phyloP scores from a whole-genome alignment of 2,888 invertebrate species.

The Tineola bisselliella region DNA sequence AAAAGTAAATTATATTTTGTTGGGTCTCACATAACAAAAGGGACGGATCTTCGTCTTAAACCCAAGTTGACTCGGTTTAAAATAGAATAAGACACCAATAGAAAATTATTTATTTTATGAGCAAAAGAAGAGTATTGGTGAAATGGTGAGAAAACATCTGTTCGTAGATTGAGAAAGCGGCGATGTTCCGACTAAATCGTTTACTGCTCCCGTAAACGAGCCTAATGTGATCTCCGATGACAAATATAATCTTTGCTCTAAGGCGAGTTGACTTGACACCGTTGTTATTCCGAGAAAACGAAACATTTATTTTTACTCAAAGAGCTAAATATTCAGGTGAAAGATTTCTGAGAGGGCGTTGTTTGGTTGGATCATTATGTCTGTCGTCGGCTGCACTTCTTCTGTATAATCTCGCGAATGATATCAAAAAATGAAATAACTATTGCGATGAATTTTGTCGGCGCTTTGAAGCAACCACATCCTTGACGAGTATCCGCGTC shows the following conservation, averaged over 20 bases:
- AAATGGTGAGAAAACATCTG: constrained; percentile 52
- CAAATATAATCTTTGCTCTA: constrained; percentile 64
- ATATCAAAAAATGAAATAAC: constrained; percentile 49
- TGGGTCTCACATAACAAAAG: not conserved
- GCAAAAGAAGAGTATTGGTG: constrained; percentile 35
- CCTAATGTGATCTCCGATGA: constrained; percentile 56
- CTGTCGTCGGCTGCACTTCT: constrained; percentile 44
- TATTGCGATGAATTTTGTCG: constrained; percentile 31
- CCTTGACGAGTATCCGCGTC: not conserved
- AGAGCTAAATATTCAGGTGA: constrained; percentile 66
- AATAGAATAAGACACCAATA: not conserved
- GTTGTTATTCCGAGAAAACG: constrained; percentile 62
- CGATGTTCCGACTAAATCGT: constrained; percentile 34
- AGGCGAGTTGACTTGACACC: constrained; percentile 58
- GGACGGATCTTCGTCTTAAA: not conserved
- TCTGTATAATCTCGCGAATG: constrained; percentile 64
- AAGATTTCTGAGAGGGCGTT: constrained; percentile 58
- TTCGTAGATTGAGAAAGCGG: constrained; percentile 20
- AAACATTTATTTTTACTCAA: constrained; percentile 64
- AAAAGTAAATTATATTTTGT: not conserved
- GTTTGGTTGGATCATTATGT: constrained; percentile 55
- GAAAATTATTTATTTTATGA: constrained; percentile 25
- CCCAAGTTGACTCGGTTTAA: constrained; percentile 1
- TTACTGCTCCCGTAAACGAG: constrained; percentile 53
- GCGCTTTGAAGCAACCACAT: constrained; percentile 35